Evolutionary conservation across 1,140 invertebrate genomes (phyloP), one percentile per base, ranked within the genome.

Genomic region (Eufriesea mexicana): DNA sequence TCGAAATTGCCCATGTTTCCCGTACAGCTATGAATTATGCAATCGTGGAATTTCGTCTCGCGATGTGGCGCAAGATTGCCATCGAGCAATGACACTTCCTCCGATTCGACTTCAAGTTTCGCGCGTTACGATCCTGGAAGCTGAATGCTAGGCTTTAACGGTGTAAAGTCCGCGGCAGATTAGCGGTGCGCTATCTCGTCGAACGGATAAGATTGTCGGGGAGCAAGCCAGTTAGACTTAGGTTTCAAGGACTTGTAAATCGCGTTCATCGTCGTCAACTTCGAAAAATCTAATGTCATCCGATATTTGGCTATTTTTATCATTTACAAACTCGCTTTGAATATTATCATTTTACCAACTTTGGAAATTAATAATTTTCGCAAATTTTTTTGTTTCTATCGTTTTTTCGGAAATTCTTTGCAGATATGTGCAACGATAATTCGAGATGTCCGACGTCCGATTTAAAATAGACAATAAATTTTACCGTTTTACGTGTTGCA

Each of bases 131-230:
- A 89, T 85, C 86, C 88, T 89, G 88, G 84, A 86, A 78, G 78
- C 79, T 79, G 84, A 78, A 64, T 9, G 54, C 75, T 75, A 35
- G 72, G 83, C 71, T 81, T 85, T 72, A 88, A 67, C 82, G 54
- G 90, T 88, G 75, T 91, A 91, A 91, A 91, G 91, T 91, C 90
- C 88, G 79, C 77, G 76, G 82, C 75, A 91, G 91, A 91, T 91
- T 91, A 91, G 87, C 85, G 79, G 61, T 59, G 72, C 84, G 89
- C 86, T 91, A 91, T 91, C 90, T 89, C 89, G 83, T 66, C 85
- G 71, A 88, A 64, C 80, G 91, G 91, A 91, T 91, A 91, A 91
- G 91, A 91, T 91, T 90, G 89, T 42, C 85, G 70, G 76, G 72
- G 89, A 84, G 80, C 62, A 83, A 62, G 87, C 67, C 61, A 66